Evolutionary conservation across 2,113 vertebrate genomes (phyloP).

Genomic region (Xenopus laevis): DNA sequence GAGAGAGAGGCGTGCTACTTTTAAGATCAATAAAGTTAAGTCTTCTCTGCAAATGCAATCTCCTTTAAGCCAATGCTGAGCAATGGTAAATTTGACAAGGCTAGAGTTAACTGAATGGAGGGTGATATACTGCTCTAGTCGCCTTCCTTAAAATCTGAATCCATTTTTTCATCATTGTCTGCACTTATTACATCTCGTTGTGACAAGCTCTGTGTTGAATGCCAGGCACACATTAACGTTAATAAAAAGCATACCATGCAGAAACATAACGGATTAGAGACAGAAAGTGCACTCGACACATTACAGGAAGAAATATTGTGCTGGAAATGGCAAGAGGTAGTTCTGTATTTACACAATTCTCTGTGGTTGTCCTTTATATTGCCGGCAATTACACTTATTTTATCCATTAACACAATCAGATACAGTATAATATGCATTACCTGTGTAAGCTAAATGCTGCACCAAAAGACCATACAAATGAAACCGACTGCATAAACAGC

Average conservation of each 20-base stretch:
- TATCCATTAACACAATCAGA: neutral
- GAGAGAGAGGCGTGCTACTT: neutral
- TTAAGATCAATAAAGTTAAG: constrained; percentile 31
- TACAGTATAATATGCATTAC: no score
- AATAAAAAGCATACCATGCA: constrained; percentile 38
- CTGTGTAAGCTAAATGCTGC: no score
- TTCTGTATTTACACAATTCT: constrained; percentile 4
- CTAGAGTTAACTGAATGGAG: constrained; percentile 21
- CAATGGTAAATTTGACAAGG: neutral
- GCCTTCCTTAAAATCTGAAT: constrained; percentile 49
- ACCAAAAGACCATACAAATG: no score
- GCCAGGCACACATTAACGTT: constrained; percentile 27
- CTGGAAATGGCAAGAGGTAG: constrained; percentile 10
- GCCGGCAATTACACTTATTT: neutral
- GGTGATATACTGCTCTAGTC: constrained; percentile 42
- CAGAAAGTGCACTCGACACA: neutral
- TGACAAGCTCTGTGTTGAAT: constrained; percentile 48
- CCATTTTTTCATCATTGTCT: constrained; percentile 45
- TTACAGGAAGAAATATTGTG: neutral
- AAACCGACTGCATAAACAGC: no score
- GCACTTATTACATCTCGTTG: constrained; percentile 47
- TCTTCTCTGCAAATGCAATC: constrained; percentile 10
- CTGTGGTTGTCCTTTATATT: neutral
- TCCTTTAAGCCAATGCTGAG: neutral
- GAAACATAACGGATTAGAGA: constrained; percentile 34